Evolutionary conservation across 1,140 invertebrate genomes (phyloP).

Genomic region (Archegozetes longisetosus): DNA sequence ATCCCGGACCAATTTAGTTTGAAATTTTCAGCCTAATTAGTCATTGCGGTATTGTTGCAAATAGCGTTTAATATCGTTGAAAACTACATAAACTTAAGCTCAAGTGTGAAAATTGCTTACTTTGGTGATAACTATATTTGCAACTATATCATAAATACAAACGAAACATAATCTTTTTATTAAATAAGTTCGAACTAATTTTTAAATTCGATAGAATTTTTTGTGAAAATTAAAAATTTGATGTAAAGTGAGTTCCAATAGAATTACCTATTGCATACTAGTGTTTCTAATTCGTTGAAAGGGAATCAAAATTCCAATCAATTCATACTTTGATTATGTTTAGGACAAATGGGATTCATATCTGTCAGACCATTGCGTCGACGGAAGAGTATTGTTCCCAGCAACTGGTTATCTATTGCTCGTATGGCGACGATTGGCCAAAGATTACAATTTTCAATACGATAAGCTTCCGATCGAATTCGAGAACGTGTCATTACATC

Average conservation of each 20-base stretch:
- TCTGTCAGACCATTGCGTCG: slow-evolving; percentile 70
- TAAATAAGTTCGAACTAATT: not conserved
- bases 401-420: slow-evolving; percentile 83
- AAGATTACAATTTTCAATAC: slow-evolving; percentile 50
- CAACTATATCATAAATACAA: no score
- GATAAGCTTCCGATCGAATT: slow-evolving; percentile 55
- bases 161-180: not conserved
- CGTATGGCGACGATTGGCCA: slow-evolving; percentile 81
- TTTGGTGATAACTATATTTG: no score
- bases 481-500: slow-evolving; percentile 68
- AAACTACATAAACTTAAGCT: not conserved
- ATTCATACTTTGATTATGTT: not conserved
- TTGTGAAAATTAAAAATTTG: no score
- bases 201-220: no score
- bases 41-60: no score
- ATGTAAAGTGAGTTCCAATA: no score
- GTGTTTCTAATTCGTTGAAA: no score
- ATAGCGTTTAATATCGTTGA: not conserved
- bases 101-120: not conserved
- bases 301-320: not conserved
- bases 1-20: no score
- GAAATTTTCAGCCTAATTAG: no score
- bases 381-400: slow-evolving; percentile 82
- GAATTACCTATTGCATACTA: no score
- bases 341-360: no score